phyloP scores from a whole-genome alignment of 1,140 invertebrate genomes.

The Ceratosolen solmsi region DNA sequence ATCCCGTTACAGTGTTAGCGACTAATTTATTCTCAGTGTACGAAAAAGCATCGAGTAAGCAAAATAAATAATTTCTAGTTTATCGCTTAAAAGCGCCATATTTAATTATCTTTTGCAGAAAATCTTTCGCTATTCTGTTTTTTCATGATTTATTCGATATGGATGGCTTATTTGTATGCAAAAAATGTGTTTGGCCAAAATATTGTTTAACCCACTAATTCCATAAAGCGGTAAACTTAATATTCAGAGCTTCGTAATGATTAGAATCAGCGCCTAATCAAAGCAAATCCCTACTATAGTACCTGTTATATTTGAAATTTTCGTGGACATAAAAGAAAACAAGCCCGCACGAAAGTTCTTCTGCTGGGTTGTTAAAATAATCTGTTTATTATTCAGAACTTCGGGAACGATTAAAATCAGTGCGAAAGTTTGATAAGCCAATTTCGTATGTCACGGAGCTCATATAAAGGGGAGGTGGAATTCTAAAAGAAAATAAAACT shows the following conservation, averaged over 20 bases:
- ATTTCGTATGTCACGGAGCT: conserved; percentile 24
- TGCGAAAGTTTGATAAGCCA: conserved; percentile 41
- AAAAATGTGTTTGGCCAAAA: too few relatives aligned
- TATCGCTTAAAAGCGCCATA: too few relatives aligned
- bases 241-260: neutral
- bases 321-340: conserved; percentile 19
- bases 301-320: conserved; percentile 33
- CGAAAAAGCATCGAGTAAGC: too few relatives aligned
- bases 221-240: too few relatives aligned
- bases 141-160: too few relatives aligned
- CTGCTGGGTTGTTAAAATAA: neutral
- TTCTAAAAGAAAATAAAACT: neutral
- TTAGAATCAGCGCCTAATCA: conserved; percentile 1
- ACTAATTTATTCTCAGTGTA: too few relatives aligned
- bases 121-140: too few relatives aligned
- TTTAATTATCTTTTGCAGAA: too few relatives aligned
- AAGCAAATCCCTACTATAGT: conserved; percentile 26
- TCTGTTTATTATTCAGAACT: conserved; percentile 39
- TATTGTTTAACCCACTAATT: too few relatives aligned
- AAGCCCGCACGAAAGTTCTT: neutral
- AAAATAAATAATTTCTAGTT: too few relatives aligned
- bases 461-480: neutral
- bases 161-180: too few relatives aligned
- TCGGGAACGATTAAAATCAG: conserved; percentile 47
- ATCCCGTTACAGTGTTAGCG: too few relatives aligned